Evolutionary conservation across 2,797 vertebrate species (phyloP).

Genomic region (Rhincodon typus): DNA sequence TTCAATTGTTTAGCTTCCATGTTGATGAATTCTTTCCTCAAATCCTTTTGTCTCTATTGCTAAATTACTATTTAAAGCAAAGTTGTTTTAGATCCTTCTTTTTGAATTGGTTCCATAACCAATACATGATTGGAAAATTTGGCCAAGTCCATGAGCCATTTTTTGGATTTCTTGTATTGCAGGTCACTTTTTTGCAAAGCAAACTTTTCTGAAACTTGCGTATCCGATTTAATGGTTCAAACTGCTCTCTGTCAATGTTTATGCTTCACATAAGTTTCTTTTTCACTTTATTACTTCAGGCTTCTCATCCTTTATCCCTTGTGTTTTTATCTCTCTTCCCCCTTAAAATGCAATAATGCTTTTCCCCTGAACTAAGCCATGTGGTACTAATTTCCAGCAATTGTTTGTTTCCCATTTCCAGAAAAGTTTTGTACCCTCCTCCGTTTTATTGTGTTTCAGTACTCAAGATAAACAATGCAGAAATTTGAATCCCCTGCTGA

Average conservation of each 20-base stretch:
- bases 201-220: too few relatives aligned
- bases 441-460: background rate
- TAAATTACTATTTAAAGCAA: too few relatives aligned
- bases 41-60: background rate
- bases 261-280: background rate
- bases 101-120: too few relatives aligned
- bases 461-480: background rate
- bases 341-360: background rate
- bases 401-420: background rate
- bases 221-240: too few relatives aligned
- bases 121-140: too few relatives aligned
- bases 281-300: background rate
- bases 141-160: too few relatives aligned
- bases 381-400: background rate
- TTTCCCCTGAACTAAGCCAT: background rate
- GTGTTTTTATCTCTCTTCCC: background rate
- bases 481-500: background rate
- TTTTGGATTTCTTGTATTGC: too few relatives aligned
- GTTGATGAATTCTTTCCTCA: background rate
- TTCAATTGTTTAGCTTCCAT: background rate
- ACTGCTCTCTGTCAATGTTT: background rate
- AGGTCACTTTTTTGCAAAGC: too few relatives aligned
- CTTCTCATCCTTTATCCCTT: background rate
- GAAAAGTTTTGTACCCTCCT: background rate
- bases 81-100: too few relatives aligned